Base-by-base conservation (phyloP, 2,113 vertebrate species). In the Pteruthius melanotis region DNA sequence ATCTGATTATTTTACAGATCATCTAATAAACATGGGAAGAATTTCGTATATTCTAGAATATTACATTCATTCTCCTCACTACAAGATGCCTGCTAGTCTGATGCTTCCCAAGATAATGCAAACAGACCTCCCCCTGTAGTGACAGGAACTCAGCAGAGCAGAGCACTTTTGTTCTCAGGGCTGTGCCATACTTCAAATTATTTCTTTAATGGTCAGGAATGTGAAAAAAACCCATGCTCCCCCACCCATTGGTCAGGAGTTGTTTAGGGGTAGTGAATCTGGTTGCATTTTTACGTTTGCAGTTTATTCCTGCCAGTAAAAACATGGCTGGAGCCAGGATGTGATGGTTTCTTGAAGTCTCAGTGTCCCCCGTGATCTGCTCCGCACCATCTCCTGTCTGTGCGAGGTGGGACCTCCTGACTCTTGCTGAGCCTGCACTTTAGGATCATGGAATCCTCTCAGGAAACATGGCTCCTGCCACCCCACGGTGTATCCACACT, bases 401-500 rank as follows among this genome's bases (percentile, higher is more conserved):
- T 7, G 2, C 0, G 0, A 23, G n/a, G 44, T 49, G 54, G 42
- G 15, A 13, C 16, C 64, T 45, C 60, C 56, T 33, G 69, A 52
- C 56, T 78, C 20, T 45, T 35, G 49, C 47, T 50, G 63, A 74
- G 68, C 20, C 50, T 53, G 52, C 33, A 33, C 57, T 49, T 64
- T 20, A 44, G 77, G 39, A 59, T 30, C 52, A 33, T 2, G 7
- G 52, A 72, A 37, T 20, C 28, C 15, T 26, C 50, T 40, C 15
- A 37, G 53, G 59, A 83, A 56, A 35, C 31, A 11, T 3, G 22
- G 39, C 56, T 75, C 40, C 68, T 20, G 9, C 1, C 2, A 10
- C 19, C 54, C 54, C 0, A 0, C 0, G 1, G 19, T 64, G 35
- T 57, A 31, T 11, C 44, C 3, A 4, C 26, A 2, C 42, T 50